phyloP scores from a whole-genome alignment of 2,888 invertebrate genomes.

The Tortricodes alternella region DNA sequence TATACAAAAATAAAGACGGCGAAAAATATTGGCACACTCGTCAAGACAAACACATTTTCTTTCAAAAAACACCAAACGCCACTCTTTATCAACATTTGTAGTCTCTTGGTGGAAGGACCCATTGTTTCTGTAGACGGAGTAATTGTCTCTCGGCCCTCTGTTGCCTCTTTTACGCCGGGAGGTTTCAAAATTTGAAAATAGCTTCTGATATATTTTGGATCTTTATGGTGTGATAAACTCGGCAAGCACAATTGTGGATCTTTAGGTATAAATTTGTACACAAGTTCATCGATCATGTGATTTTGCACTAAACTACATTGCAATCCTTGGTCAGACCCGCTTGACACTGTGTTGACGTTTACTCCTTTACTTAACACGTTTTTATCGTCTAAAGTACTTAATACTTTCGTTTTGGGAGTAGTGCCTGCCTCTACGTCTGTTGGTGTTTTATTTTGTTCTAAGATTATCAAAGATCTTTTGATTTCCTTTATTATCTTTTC shows the following conservation, averaged over 20 bases:
- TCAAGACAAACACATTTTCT: constrained; percentile 59
- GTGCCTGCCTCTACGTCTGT: neutral
- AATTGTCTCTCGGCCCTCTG: constrained; percentile 41
- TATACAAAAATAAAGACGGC: constrained; percentile 55
- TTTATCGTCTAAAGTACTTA: constrained; percentile 20
- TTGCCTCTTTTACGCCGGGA: constrained; percentile 24
- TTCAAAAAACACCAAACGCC: constrained; percentile 47
- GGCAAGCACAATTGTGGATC: constrained; percentile 32
- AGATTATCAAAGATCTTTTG: constrained; percentile 40
- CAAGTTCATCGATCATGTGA: constrained; percentile 55
- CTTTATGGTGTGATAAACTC: constrained; percentile 32
- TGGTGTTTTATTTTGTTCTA: constrained; percentile 30
- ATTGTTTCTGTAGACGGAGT: constrained; percentile 38
- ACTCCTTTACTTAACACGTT: constrained; percentile 35
- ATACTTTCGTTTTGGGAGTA: constrained; percentile 4
- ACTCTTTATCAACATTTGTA: constrained; percentile 3
- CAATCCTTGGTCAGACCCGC: constrained; percentile 39
- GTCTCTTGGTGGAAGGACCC: constrained; percentile 28
- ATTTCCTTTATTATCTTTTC: constrained; percentile 59
- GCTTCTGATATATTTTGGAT: constrained; percentile 43
- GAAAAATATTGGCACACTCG: constrained; percentile 63
- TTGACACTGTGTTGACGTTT: constrained; percentile 19
- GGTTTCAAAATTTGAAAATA: constrained; percentile 49
- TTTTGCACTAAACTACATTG: constrained; percentile 62
- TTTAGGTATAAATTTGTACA: constrained; percentile 47